A percentile compares a stretch with the other conserved stretches of the same genome.
Conservation (phyloP, 2,113 vertebrate genomes). For the Microcebus ravelobensis region DNA sequence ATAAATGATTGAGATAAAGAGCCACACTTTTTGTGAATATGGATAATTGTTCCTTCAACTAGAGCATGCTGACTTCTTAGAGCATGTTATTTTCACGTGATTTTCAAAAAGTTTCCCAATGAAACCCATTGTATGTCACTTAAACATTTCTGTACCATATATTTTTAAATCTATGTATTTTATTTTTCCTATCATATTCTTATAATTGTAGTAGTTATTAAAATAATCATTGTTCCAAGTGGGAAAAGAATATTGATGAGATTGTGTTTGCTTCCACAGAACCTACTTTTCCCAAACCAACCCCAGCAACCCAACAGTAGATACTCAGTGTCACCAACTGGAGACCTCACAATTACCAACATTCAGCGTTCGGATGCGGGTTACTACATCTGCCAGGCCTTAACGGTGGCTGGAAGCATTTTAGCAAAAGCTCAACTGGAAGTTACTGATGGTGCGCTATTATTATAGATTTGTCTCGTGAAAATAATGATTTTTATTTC, state of each 20-base stretch:
- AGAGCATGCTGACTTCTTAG: neutral
- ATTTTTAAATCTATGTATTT: neutral
- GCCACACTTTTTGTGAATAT: neutral
- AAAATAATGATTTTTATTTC: neutral
- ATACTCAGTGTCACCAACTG: constrained; percentile 94
- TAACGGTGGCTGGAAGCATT: constrained; percentile 98
- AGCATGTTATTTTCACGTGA: neutral
- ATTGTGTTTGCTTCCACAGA: constrained; percentile 87
- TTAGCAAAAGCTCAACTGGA: constrained; percentile 99
- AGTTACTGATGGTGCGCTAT: constrained; percentile 96
- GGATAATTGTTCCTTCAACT: neutral
- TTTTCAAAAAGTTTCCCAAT: neutral
- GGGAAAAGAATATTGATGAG: constrained; percentile 63
- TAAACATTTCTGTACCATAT: neutral
- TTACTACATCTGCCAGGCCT: constrained; percentile 98
- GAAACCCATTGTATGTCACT: neutral
- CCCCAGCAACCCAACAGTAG: constrained; percentile 96
- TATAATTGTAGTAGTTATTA: neutral
- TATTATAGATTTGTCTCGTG: constrained; percentile 6
- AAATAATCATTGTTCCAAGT: neutral
- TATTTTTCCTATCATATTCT: neutral
- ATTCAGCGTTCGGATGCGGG: constrained; percentile 95
- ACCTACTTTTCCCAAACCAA: constrained; percentile 98
- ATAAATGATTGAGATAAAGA: neutral
- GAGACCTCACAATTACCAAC: constrained; percentile 95